Evolutionary conservation across 2,888 invertebrate genomes (phyloP).

Genomic region (Coelogynopora nodosa): DNA sequence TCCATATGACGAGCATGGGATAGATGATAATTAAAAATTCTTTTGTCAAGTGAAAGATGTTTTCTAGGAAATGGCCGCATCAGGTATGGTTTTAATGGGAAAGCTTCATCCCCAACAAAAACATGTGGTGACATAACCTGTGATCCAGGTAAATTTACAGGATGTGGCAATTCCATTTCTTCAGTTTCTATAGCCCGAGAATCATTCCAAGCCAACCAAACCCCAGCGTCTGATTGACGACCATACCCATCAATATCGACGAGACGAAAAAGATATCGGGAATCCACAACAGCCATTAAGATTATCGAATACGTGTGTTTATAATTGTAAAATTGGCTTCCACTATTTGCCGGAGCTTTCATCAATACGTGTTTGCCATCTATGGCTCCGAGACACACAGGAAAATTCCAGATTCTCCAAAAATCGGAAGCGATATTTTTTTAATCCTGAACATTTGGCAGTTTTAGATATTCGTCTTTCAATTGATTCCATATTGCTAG

Average conservation of each 20-base stretch:
- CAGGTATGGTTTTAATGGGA: not conserved
- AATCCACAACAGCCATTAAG: not conserved
- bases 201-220: too few relatives aligned
- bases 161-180: too few relatives aligned
- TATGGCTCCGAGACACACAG: not conserved
- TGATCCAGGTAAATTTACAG: too few relatives aligned
- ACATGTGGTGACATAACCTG: not conserved
- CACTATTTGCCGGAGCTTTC: not conserved
- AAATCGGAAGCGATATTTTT: not conserved
- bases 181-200: too few relatives aligned
- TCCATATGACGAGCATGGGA: not conserved
- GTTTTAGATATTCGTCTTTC: too few relatives aligned
- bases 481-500: too few relatives aligned
- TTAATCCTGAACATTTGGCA: not conserved
- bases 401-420: conserved; percentile 25
- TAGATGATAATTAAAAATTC: not conserved
- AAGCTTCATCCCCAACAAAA: not conserved
- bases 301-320: not conserved
- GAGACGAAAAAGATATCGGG: not conserved
- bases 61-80: not conserved
- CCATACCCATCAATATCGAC: conserved; percentile 10
- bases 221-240: not conserved
- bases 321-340: not conserved
- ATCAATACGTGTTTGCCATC: not conserved
- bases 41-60: not conserved